Conservation (phyloP, 2,113 vertebrate genomes). For the Silurus glanis region DNA sequence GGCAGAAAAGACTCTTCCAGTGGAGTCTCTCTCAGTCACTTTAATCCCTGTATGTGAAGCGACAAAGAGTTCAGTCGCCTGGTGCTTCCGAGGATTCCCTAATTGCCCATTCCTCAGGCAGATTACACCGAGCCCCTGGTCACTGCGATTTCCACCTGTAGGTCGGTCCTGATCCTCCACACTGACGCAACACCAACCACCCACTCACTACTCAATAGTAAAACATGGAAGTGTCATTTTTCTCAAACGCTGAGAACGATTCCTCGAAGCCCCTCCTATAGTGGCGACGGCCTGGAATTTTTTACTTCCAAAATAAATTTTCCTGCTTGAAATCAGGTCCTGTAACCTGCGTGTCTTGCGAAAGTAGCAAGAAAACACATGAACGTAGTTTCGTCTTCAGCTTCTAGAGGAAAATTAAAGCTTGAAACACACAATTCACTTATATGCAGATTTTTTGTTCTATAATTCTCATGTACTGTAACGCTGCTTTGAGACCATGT, state of each 20-base stretch:
- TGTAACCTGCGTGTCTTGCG: neutral
- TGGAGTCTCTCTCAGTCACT: conserved; percentile 54
- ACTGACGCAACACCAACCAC: neutral
- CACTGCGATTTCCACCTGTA: conserved; percentile 26
- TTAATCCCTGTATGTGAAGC: conserved; percentile 57
- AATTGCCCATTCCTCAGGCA: conserved; percentile 57
- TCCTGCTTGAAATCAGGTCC: neutral
- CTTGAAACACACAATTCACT: no score
- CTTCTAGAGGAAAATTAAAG: no score
- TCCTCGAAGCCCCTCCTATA: neutral
- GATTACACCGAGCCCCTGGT: conserved; percentile 49
- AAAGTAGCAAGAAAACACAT: neutral
- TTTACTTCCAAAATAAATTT: neutral
- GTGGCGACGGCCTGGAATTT: neutral
- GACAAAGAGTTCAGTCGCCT: conserved; percentile 55
- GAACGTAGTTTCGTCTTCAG: neutral
- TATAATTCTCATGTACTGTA: no score
- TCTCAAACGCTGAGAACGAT: no score
- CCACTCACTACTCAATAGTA: neutral
- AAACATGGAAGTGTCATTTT: neutral
- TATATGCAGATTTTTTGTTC: no score
- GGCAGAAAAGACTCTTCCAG: conserved; percentile 64
- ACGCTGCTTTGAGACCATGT: no score
- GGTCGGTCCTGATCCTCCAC: neutral
- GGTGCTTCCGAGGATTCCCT: conserved; percentile 57